These are phyloP conservation scores for Portunus trituberculatus DNA, from an alignment of 1,140 invertebrate genomes.

Conservation along the genomic window DNA sequence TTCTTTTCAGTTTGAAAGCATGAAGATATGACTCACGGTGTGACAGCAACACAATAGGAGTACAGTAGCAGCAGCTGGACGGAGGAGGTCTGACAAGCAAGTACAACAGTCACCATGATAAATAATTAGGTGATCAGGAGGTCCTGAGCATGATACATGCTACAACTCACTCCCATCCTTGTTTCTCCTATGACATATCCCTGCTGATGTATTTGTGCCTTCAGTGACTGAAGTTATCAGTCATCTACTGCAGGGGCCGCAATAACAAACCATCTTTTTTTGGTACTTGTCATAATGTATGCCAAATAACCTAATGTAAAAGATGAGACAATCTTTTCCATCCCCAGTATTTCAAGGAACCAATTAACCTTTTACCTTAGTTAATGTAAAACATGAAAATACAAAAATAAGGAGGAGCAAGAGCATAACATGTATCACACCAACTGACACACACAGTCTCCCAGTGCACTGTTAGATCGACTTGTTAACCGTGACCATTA, in stretches of 20 bases:
- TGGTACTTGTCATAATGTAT: neutral
- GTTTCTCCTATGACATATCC: too few species aligned
- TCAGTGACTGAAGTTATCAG: neutral
- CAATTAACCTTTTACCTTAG: neutral
- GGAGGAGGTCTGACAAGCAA: conserved; percentile 60
- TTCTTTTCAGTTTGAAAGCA: conserved; percentile 11
- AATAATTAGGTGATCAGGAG: neutral
- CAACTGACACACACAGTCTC: neutral
- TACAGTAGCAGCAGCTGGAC: conserved; percentile 68
- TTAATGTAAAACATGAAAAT: neutral
- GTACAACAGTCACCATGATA: neutral
- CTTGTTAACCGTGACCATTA: conserved; percentile 13
- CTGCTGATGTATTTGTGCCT: neutral
- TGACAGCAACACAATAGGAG: conserved; percentile 34
- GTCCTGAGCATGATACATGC: conserved; percentile 34
- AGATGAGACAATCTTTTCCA: neutral
- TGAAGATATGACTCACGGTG: conserved; percentile 6
- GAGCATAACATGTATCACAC: conserved; percentile 26
- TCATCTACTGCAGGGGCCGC: neutral
- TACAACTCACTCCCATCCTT: neutral
- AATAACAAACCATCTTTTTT: too few species aligned
- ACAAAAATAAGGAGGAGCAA: neutral
- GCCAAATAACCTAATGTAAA: neutral
- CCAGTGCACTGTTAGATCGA: conserved; percentile 28
- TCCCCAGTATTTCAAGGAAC: neutral